These are phyloP conservation scores for Helicoverpa armigera DNA, from an alignment of 1,140 invertebrate genomes.

Conservation along the genomic window DNA sequence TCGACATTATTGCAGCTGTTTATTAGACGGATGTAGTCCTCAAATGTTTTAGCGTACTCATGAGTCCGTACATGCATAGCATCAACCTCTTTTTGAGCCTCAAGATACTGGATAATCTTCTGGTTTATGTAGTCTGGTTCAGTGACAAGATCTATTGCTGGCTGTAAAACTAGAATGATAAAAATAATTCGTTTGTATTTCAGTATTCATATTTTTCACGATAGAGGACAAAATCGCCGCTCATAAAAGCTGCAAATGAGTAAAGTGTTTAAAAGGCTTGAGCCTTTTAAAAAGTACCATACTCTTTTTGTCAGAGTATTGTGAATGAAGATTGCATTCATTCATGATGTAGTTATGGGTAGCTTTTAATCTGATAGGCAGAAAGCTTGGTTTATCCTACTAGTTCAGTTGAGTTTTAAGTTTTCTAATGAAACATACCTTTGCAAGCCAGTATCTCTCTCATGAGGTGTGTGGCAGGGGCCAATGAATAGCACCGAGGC, in stretches of 20 bases:
- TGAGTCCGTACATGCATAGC: slow-evolving; percentile 94
- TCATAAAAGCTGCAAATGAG: no score
- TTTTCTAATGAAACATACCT: slow-evolving; percentile 83
- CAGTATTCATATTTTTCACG: no score
- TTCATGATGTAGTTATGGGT: no score
- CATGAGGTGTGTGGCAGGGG: slow-evolving; percentile 92
- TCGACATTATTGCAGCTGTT: slow-evolving; percentile 93
- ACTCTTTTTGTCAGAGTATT: no score
- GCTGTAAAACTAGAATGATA: slow-evolving; percentile 91
- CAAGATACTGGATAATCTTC: slow-evolving; percentile 94
- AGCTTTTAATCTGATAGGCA: no score
- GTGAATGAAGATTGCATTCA: no score
- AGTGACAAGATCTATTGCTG: slow-evolving; percentile 93
- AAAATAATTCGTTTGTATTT: no score
- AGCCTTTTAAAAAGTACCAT: no score
- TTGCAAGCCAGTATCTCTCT: slow-evolving; percentile 94
- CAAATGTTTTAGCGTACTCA: slow-evolving; percentile 95
- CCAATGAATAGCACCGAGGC: slow-evolving; percentile 92
- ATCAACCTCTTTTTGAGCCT: slow-evolving; percentile 91
- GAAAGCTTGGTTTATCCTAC: no score
- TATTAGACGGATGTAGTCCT: slow-evolving; percentile 95
- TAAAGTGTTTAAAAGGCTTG: neutral
- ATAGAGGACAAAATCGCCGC: no score
- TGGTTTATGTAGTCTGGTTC: slow-evolving; percentile 97
- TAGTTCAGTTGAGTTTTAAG: no score